Conservation (phyloP, 2,797 vertebrate species). For the Harpagifer antarcticus region DNA sequence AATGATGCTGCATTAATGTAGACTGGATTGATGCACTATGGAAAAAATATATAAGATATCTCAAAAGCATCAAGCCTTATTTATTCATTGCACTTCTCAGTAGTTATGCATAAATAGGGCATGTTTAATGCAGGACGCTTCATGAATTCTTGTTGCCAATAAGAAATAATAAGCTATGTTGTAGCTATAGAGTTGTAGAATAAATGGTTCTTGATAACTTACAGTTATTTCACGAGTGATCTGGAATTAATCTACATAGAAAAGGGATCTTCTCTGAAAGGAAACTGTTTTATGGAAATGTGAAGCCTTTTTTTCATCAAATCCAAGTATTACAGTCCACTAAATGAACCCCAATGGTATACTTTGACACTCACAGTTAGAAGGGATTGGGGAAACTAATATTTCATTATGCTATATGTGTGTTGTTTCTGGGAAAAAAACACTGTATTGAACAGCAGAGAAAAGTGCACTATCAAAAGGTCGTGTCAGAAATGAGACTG, state of each 20-base stretch:
- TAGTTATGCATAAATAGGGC: background rate
- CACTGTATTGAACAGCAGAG: too few species aligned
- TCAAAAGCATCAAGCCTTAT: too few species aligned
- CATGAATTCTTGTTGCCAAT: background rate
- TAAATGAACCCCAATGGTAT: background rate
- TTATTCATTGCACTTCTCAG: too few species aligned
- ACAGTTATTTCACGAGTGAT: background rate
- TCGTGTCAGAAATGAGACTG: too few species aligned
- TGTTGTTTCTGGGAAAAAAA: background rate
- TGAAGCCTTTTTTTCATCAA: background rate
- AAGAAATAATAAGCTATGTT: too few species aligned
- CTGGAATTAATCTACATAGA: background rate
- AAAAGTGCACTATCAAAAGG: too few species aligned
- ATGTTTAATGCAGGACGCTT: background rate
- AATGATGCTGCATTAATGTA: too few species aligned
- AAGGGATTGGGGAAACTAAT: background rate
- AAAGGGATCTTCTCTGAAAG: background rate
- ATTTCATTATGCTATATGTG: background rate
- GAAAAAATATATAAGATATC: too few species aligned
- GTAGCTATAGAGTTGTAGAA: too few species aligned
- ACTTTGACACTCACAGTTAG: background rate
- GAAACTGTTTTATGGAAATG: background rate
- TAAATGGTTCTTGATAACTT: background rate
- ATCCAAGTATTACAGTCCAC: background rate
- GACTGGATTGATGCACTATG: too few species aligned